Base-by-base conservation (phyloP, 2,113 vertebrate genomes). In the Epinephelus moara region DNA sequence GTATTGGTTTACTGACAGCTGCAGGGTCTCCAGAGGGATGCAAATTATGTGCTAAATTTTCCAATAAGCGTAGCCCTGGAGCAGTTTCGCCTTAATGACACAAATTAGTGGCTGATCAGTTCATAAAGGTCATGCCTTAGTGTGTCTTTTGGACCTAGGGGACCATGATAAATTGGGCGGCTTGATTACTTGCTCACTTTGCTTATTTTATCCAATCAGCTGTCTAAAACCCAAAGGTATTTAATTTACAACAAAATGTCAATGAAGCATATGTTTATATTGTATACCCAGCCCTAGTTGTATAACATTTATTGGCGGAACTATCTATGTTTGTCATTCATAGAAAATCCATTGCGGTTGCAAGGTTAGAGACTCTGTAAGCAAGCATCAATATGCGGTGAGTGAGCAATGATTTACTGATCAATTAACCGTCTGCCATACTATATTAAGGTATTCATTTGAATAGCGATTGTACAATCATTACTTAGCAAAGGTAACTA, bases 1-100 rank as follows among this genome's bases (percentile, higher is more conserved):
- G n/a, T 55, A 70, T 64, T 85, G 78, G 76, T 50, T 75, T 27
- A 40, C 21, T 77, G 64, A 68, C 49, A 27, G 50, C 12, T 45
- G 2, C 47, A 50, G n/a, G 17, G 15, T 81, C 66, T 59, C 50
- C 18, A 30, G 55, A 33, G 70, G 2, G 17, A 73, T 85, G 17
- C 27, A 68, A 45, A 60, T 50, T 2, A 55, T 68, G 23, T 57
- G 23, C 60, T 56, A 2, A 27, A 63, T 47, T 70, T 53, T 49
- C 70, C 42, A 63, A 70, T 66, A 59, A 25, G 23, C 4, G 56
- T 12, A 62, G 18, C 59, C 61, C 55, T 2, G 11, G 42, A 59
- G 47, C 23, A 53, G 47, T 70, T 85, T 62, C 37, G 33, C 27
- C 40, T 60, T 49, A 56, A 57, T 64, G 64, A 47, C 23, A 77